A percentile compares a stretch with the other conserved stretches of the same genome.
Conservation (phyloP, 2,113 vertebrate species). For the Uria aalge region DNA sequence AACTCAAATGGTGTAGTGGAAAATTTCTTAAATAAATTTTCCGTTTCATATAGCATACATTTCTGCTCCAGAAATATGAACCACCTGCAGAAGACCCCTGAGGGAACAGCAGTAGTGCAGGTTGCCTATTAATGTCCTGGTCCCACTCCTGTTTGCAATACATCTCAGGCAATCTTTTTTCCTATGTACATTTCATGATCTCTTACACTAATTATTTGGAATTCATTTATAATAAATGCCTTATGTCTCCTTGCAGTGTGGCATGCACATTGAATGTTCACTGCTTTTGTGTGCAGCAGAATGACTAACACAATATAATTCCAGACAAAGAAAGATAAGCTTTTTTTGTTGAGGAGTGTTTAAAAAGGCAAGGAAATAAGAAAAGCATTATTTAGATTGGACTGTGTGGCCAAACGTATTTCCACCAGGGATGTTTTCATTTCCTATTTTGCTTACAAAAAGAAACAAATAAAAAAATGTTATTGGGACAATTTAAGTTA, state of each 20-base stretch:
- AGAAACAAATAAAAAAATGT: neutral
- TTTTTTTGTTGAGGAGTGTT: conserved; percentile 11
- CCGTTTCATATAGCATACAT: conserved; percentile 74
- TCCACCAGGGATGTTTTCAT: neutral
- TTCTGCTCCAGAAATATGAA: conserved; percentile 76
- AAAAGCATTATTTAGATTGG: conserved; percentile 34
- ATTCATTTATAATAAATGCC: conserved; percentile 79
- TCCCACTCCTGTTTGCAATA: conserved; percentile 61
- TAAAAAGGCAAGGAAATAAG: conserved; percentile 45
- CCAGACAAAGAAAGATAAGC: conserved; percentile 70
- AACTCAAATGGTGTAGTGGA: conserved; percentile 61
- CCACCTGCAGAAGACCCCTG: conserved; percentile 74
- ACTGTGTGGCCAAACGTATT: neutral
- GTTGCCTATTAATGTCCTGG: conserved; percentile 66
- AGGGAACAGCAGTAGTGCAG: conserved; percentile 67
- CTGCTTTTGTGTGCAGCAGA: conserved; percentile 56
- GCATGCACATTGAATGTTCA: conserved; percentile 33
- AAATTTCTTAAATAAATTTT: conserved; percentile 75
- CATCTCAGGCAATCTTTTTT: conserved; percentile 1
- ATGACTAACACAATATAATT: conserved; percentile 61
- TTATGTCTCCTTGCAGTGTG: conserved; percentile 71
- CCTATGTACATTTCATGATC: conserved; percentile 65
- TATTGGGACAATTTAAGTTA: neutral
- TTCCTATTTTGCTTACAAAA: conserved; percentile 33
- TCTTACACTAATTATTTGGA: conserved; percentile 80